A percentile compares a stretch with the other conserved stretches of the same genome.
phyloP scores from a whole-genome alignment of 2,113 vertebrate species.

The Caranx melampygus region DNA sequence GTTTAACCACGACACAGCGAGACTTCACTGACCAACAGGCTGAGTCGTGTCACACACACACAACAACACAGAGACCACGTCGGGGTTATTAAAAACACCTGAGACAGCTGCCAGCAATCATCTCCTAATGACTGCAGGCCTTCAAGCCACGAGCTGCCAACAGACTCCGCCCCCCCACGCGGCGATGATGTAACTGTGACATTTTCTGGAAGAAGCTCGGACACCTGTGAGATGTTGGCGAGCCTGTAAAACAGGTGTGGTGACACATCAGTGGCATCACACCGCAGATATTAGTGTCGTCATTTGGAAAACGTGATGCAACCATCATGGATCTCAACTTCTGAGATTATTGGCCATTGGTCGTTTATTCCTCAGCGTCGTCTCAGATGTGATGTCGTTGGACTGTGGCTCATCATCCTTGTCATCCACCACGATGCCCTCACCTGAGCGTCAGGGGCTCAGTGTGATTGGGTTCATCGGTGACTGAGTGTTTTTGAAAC shows the following conservation, averaged over 20 bases:
- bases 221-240: background rate
- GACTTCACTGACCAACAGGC: background rate
- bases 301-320: no score
- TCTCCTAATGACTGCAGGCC: conserved; percentile 10
- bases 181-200: background rate
- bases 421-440: no score
- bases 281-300: no score
- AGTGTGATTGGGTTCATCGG: no score
- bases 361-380: no score
- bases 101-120: conserved; percentile 14
- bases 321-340: no score
- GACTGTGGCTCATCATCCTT: no score
- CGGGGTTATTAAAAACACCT: conserved; percentile 2
- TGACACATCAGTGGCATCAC: no score
- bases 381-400: no score
- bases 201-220: background rate
- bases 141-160: background rate
- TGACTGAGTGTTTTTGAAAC: no score
- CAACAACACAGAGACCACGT: background rate
- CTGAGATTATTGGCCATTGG: no score
- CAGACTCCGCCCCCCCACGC: background rate
- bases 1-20: background rate
- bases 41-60: background rate
- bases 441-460: no score
- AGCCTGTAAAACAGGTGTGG: background rate